Conservation (phyloP, 2,113 vertebrate species). For the Cervus canadensis region DNA sequence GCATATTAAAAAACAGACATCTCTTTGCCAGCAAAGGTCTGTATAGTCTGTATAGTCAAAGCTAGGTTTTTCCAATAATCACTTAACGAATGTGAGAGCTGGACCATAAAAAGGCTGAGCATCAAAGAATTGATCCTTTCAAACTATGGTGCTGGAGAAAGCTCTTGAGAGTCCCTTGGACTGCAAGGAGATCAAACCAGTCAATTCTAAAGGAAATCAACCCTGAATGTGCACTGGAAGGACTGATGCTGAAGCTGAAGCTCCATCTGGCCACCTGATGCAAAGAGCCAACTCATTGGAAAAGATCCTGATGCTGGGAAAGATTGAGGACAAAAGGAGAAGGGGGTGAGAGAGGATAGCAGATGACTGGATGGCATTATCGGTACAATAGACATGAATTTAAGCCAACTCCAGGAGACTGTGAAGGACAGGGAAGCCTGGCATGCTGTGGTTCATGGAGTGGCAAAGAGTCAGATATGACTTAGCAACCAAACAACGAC, state of each 20-base stretch:
- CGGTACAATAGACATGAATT: neutral
- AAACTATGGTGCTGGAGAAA: neutral
- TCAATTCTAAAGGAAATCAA: neutral
- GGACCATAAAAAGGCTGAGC: neutral
- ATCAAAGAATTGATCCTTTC: neutral
- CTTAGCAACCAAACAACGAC: accelerated
- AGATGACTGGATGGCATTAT: neutral
- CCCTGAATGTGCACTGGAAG: neutral
- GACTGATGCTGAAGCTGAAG: neutral
- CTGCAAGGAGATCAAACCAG: neutral
- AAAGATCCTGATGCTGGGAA: neutral
- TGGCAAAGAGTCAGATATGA: neutral
- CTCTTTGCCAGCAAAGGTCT: neutral
- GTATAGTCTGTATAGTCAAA: neutral
- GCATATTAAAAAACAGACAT: neutral
- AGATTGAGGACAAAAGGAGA: neutral
- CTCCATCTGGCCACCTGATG: neutral
- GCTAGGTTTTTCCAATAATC: neutral
- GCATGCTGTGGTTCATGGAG: neutral
- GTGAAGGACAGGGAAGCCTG: neutral
- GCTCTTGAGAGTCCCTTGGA: neutral
- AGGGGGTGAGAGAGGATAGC: neutral
- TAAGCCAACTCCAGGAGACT: neutral
- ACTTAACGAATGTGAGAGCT: neutral
- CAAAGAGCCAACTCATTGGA: neutral